Conservation (phyloP, 2,113 vertebrate genomes). For the Rhodinocichla rosea region DNA sequence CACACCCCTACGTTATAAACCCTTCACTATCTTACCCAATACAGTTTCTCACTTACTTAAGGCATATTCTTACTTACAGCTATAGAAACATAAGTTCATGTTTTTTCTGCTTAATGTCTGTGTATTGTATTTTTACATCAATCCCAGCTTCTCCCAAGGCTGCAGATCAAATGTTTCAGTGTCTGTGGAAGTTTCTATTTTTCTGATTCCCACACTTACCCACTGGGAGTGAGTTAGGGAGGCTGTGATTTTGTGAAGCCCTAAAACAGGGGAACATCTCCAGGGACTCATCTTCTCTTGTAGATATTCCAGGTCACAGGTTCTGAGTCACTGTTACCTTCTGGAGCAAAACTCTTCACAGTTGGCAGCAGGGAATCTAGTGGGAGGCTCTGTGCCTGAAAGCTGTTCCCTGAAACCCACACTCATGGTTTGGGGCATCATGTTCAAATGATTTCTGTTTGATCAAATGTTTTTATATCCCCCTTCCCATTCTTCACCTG, state of each 20-base stretch:
- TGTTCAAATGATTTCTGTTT: neutral
- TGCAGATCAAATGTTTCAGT: neutral
- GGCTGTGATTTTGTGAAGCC: neutral
- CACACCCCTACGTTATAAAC: neutral
- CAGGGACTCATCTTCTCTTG: neutral
- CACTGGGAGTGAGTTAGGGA: accelerated
- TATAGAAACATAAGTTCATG: neutral
- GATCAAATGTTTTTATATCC: neutral
- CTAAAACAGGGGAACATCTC: neutral
- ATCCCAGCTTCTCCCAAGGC: neutral
- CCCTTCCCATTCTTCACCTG: neutral
- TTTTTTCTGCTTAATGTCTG: neutral
- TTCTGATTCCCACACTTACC: neutral
- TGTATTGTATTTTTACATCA: neutral
- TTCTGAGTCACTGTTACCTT: constrained; percentile 19
- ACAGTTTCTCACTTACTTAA: neutral
- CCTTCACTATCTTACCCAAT: neutral
- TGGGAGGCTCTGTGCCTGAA: constrained; percentile 8
- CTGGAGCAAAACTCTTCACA: neutral
- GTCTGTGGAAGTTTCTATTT: neutral
- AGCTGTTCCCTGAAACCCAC: constrained; percentile 4
- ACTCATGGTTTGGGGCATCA: neutral
- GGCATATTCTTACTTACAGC: neutral
- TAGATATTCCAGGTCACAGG: neutral
- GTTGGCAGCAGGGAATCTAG: neutral